Evolutionary conservation across 1,140 invertebrate genomes (phyloP), one percentile per base, ranked within the genome.

Genomic region (Pseudomyrmex dendroicus): DNA sequence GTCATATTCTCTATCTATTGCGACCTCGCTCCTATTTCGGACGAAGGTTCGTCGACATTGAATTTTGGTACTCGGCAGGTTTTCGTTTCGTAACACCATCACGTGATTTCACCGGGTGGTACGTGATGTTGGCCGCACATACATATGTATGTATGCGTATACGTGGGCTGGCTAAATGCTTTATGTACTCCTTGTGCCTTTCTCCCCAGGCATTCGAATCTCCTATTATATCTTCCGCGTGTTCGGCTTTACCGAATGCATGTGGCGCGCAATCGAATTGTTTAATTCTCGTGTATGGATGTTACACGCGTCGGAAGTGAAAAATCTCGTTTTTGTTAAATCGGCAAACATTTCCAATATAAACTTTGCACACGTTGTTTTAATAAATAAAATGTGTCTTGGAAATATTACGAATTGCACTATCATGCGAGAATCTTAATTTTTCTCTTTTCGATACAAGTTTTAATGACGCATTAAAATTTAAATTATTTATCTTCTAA

Each of bases 61-160:
- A 84, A 87, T 88, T 88, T 88, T 52, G 67, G 66, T 85, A 46
- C 54, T 20, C 54, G 22, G 54, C 72, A 72, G 77, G 83, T 85
- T 88, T 82, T 67, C 76, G 73, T 88, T 88, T 88, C 87, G 86
- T 88, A 88, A 88, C 70, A 44, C 35, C 46, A 25, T 70, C 83
- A 88, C 73, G 77, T 78, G 86, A 88, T 52, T 80, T 9, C 56
- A 63, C 15, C 73, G 82, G 52, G 25, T 68, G 62, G 20, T 57
- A 73, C n/a, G 54, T 86, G 46, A 56, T 76, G 44, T 52, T 54
- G 10, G 22, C 15, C 20, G 2, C n/a, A 63, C 54, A 17, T 56
- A 54, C 46, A 72, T 86, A 50, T 25, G 15, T 5, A 17, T 56
- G 50, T 25, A 66, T 76, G 54, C 61, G 48, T 22, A 17, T 86